Evolutionary conservation across 2,113 vertebrate genomes (phyloP), one percentile per base, ranked within the genome.

Genomic region (Promerops cafer): DNA sequence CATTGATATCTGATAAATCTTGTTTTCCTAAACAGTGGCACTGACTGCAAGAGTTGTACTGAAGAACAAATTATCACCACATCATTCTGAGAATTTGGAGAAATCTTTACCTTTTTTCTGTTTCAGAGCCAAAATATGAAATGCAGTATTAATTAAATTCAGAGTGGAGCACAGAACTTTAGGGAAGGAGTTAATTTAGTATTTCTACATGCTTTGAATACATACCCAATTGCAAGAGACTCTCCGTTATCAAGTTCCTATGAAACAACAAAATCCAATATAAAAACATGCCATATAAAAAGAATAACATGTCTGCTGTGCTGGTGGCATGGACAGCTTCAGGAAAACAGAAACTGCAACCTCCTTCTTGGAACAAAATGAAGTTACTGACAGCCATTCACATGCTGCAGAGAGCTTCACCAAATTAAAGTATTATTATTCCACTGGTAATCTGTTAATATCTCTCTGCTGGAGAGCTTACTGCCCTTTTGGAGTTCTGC

Each of bases 231-330:
- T 91, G 94, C 89, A 83, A 28, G 83, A 83, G 92, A 52, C 79
- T 94, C 97, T 90, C 96, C 96, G 7, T 96, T 96, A 83, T 72
- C 92, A 65, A 97, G 92, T 87, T 97, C 97, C 98, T 98, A 52
- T 0, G 44, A 97, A 98, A 83, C 4, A 96, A 89, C 27, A 97
- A 97, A 76, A 97, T 44, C 11, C 66, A 95, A 81, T 49, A 90
- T 82, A 53, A 96, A 92, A 76, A 70, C 18, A 56, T 22, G 50
- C 4, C 42, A 50, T 13, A 54, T 6, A 54, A 42, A 70, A 5
- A 64, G 35, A 77, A 2, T 8, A 84, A 77, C 15, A 63, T 19
- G 5, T 30, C 54, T 83, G 30, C 47, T 18, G 53, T 28, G 35
- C 33, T 47, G 70, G 26, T 1, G 2, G 40, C 84, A 93, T 2